Conservation (phyloP, 2,113 vertebrate species). For the Engraulis encrasicolus region DNA sequence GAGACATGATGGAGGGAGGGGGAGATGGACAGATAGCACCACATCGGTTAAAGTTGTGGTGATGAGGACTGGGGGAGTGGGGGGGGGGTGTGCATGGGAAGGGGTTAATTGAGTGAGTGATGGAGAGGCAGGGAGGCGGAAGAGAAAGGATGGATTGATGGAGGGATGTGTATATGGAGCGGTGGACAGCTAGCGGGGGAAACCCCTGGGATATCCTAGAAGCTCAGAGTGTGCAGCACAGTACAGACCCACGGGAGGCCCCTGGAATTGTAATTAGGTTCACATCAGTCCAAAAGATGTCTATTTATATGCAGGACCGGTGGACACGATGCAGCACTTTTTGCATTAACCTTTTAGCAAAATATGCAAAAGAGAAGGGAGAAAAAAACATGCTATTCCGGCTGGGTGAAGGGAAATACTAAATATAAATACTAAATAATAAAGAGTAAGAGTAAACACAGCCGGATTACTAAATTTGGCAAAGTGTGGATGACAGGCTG, state of each 20-base stretch:
- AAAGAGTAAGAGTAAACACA: too few relatives aligned
- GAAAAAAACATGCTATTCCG: not conserved
- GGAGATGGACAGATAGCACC: too few relatives aligned
- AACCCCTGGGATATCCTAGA: conserved; percentile 44
- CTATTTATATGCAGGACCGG: not conserved
- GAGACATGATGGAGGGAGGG: not conserved
- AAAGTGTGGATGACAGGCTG: not conserved
- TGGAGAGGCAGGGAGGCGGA: too few relatives aligned
- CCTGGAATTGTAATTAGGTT: too few relatives aligned
- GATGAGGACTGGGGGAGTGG: too few relatives aligned
- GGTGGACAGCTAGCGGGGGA: too few relatives aligned
- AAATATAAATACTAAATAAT: not conserved
- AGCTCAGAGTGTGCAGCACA: conserved; percentile 41
- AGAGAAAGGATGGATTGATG: too few relatives aligned
- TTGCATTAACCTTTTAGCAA: not conserved
- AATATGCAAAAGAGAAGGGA: not conserved
- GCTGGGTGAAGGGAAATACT: not conserved
- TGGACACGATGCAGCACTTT: not conserved
- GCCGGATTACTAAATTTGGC: not conserved
- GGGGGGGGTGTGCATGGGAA: too few relatives aligned
- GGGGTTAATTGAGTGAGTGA: too few relatives aligned
- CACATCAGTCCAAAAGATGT: conserved; percentile 52
- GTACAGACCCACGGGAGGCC: too few relatives aligned
- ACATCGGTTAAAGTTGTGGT: too few relatives aligned
- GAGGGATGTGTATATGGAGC: too few relatives aligned